phyloP scores from a whole-genome alignment of 2,888 invertebrate genomes.

The Perdita meconis region DNA sequence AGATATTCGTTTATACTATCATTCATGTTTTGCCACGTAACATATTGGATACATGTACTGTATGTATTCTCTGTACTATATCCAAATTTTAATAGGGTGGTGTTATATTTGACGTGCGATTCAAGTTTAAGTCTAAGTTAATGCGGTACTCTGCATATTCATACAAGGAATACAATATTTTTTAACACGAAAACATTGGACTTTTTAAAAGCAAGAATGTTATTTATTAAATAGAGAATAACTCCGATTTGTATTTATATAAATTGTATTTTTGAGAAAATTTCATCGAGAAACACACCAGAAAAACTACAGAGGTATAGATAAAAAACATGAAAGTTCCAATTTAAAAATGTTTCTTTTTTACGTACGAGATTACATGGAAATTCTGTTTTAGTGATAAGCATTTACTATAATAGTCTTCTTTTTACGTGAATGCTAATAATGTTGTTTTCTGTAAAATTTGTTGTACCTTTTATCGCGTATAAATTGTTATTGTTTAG shows the following conservation, averaged over 20 bases:
- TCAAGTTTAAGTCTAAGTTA: conserved; percentile 60
- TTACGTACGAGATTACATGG: conserved; percentile 24
- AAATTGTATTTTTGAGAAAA: conserved; percentile 47
- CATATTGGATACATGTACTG: conserved; percentile 34
- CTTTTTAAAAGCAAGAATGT: conserved; percentile 20
- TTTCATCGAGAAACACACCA: conserved; percentile 23
- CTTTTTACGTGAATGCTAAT: conserved; percentile 39
- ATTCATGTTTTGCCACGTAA: conserved; percentile 39
- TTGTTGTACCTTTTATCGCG: conserved; percentile 33
- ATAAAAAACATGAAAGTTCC: conserved; percentile 14
- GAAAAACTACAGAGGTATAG: conserved; percentile 10
- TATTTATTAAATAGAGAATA: conserved; percentile 8
- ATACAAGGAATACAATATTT: conserved; percentile 27
- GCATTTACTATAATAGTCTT: conserved; percentile 33
- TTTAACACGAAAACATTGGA: conserved; percentile 40
- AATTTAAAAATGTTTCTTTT: conserved; percentile 27
- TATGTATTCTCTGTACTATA: conserved; percentile 40
- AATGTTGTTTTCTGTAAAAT: conserved; percentile 18
- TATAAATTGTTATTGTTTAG: conserved; percentile 43
- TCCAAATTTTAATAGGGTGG: conserved; percentile 44
- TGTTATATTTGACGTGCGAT: conserved; percentile 55
- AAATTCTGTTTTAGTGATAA: conserved; percentile 25
- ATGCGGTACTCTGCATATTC: conserved; percentile 28
- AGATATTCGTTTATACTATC: conserved; percentile 44
- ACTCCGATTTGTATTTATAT: conserved; percentile 29